Percentiles rank a stretch among this genome's conserved stretches.
These are phyloP conservation scores for Psilopsiagon aymara DNA, from an alignment of 2,113 vertebrate genomes.

Conservation along the genomic window DNA sequence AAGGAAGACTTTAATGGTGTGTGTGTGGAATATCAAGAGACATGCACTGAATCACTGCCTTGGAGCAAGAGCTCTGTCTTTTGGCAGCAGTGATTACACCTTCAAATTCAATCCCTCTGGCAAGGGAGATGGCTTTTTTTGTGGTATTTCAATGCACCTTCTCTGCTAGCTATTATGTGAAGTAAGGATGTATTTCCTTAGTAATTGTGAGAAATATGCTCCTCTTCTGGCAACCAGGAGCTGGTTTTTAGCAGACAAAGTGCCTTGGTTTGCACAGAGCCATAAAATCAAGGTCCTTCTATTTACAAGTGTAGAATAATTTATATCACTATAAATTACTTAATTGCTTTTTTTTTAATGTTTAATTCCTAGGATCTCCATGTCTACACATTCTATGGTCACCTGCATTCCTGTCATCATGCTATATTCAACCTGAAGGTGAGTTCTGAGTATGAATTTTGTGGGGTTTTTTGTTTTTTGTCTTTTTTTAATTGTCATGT, in stretches of 20 bases:
- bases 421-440: slow-evolving; percentile 73
- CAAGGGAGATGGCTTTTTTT: background rate
- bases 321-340: background rate
- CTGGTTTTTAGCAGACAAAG: background rate
- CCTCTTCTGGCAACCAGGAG: background rate
- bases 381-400: slow-evolving; percentile 79
- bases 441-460: background rate
- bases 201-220: background rate
- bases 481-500: background rate
- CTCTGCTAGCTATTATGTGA: background rate
- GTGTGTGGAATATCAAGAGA: background rate
- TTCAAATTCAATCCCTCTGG: background rate
- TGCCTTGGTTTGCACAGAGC: background rate
- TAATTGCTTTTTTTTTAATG: background rate
- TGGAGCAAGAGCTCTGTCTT: background rate
- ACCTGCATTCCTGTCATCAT: slow-evolving; percentile 81
- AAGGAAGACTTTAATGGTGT: background rate
- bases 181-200: background rate
- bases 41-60: background rate
- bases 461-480: background rate
- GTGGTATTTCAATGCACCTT: background rate
- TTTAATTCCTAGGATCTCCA: slow-evolving; percentile 60
- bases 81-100: background rate
- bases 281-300: background rate
- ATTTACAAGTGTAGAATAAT: background rate